These are phyloP conservation scores for Conus betulinus DNA, from an alignment of 1,140 invertebrate species.

Conservation along the genomic window DNA sequence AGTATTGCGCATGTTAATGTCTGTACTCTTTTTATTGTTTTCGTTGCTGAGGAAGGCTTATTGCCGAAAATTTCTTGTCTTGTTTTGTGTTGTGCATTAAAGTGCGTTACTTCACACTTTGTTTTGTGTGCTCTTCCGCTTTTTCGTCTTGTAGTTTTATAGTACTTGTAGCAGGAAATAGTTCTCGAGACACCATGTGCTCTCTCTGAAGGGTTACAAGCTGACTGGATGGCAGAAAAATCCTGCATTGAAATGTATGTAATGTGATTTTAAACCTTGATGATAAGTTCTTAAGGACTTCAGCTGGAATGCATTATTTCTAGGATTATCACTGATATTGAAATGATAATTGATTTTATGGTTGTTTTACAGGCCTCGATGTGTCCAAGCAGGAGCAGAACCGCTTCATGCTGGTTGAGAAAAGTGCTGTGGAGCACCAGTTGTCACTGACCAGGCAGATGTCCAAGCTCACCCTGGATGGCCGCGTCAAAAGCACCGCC, in stretches of 20 bases:
- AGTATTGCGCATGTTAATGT: too few relatives aligned
- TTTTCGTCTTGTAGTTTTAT: too few relatives aligned
- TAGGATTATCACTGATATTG: neutral
- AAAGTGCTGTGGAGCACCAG: constrained; percentile 59
- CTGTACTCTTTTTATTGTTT: too few relatives aligned
- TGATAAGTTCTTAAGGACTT: neutral
- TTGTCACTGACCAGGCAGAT: constrained; percentile 43
- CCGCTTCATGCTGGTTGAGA: constrained; percentile 61
- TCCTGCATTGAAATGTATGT: neutral
- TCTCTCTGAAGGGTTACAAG: too few relatives aligned
- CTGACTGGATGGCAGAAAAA: too few relatives aligned
- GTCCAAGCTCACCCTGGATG: constrained; percentile 53
- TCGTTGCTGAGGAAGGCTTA: too few relatives aligned
- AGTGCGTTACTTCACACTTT: too few relatives aligned
- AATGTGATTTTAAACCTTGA: neutral
- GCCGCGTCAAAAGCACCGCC: constrained; percentile 58
- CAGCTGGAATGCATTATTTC: neutral
- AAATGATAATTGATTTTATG: neutral
- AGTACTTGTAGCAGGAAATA: too few relatives aligned
- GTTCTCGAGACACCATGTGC: too few relatives aligned
- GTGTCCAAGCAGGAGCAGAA: constrained; percentile 52
- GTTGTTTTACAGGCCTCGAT: constrained; percentile 47
- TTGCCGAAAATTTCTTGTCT: too few relatives aligned
- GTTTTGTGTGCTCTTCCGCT: too few relatives aligned
- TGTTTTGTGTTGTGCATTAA: too few relatives aligned